These are phyloP conservation scores for Macrotrachela quadricornifera DNA, from an alignment of 1,140 invertebrate species.

Conservation along the genomic window DNA sequence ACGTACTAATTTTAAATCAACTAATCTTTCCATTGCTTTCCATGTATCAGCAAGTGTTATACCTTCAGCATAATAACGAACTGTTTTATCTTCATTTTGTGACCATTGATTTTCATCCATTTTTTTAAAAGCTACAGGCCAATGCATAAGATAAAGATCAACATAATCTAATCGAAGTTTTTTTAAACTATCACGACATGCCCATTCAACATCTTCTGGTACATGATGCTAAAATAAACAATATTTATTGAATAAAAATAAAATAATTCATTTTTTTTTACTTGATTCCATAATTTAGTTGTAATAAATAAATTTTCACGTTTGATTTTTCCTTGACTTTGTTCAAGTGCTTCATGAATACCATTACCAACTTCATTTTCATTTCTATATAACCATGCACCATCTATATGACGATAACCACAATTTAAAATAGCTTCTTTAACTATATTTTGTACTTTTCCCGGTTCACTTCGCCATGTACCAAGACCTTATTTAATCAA, in stretches of 20 bases:
- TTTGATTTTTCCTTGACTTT: neutral
- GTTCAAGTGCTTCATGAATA: conserved; percentile 4
- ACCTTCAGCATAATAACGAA: neutral
- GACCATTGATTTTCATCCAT: neutral
- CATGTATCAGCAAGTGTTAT: conserved; percentile 36
- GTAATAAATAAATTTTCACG: conserved; percentile 7
- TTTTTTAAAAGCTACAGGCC: conserved; percentile 27
- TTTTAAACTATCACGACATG: neutral
- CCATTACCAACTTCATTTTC: conserved; percentile 5
- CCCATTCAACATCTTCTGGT: neutral
- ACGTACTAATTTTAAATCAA: conserved; percentile 30
- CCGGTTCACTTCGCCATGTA: too few species aligned
- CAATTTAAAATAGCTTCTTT: too few species aligned
- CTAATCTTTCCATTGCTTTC: conserved; percentile 41
- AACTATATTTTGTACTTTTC: too few species aligned
- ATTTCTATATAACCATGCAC: conserved; percentile 6
- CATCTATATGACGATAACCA: neutral
- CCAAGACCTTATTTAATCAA: too few species aligned
- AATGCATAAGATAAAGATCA: conserved; percentile 19
- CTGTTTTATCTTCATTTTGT: neutral
- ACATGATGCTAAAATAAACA: neutral
- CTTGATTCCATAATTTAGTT: conserved; percentile 1
- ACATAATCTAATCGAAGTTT: conserved; percentile 13
- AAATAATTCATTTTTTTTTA: too few species aligned
- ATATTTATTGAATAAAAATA: too few species aligned